Conservation (phyloP, 2,113 vertebrate species). For the Cynoglossus semilaevis region DNA sequence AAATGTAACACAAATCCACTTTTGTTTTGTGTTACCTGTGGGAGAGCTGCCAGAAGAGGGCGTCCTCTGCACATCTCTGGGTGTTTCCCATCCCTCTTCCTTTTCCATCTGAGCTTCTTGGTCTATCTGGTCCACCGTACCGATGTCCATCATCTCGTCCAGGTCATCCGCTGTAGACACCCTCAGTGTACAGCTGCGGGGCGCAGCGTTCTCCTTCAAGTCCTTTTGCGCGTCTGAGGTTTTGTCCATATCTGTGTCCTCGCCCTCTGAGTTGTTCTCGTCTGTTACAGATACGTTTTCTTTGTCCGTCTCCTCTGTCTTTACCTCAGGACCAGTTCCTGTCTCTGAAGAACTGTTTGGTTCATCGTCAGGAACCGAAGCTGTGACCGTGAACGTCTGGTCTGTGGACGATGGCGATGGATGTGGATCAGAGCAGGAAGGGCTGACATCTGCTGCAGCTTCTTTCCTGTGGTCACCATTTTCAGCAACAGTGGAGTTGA, state of each 20-base stretch:
- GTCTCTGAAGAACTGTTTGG: neutral
- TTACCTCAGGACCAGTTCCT: neutral
- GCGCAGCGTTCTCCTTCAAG: neutral
- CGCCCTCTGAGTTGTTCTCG: too few species aligned
- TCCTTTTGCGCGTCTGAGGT: neutral
- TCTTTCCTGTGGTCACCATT: neutral
- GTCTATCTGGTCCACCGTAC: conserved; percentile 64
- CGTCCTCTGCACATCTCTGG: conserved; percentile 13
- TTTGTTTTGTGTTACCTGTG: conserved; percentile 28
- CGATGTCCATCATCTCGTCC: conserved; percentile 73
- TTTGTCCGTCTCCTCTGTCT: neutral
- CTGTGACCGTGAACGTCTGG: neutral
- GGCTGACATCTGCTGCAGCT: neutral
- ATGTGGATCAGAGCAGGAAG: neutral
- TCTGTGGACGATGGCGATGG: neutral
- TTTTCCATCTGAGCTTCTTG: conserved; percentile 69
- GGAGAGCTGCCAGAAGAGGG: conserved; percentile 3
- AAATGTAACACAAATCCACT: neutral
- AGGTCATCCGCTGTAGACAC: conserved; percentile 27
- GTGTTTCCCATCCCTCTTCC: conserved; percentile 28
- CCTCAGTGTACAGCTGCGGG: neutral
- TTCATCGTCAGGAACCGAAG: neutral
- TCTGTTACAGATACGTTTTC: neutral
- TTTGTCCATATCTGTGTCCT: too few species aligned
- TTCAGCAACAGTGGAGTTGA: neutral